Evolutionary conservation across 2,888 invertebrate species (phyloP).

Genomic region (Chorisops tibialis): DNA sequence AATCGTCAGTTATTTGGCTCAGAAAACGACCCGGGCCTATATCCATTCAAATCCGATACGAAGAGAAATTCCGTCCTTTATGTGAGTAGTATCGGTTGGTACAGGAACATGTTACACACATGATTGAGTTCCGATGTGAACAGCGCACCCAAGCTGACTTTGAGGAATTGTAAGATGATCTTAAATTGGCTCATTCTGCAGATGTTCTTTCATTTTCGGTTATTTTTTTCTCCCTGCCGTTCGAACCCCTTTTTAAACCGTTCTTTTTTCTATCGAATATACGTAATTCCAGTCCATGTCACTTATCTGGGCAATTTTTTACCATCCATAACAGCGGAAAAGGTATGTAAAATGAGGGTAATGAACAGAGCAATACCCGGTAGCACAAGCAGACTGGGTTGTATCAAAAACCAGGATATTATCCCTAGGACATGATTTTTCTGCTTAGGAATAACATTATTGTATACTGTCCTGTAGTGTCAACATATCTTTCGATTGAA

Average conservation of each 20-base stretch:
- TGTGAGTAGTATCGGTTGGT: neutral
- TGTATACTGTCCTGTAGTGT: neutral
- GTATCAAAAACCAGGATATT: conserved; percentile 9
- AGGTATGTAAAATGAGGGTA: conserved; percentile 5
- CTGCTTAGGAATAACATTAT: neutral
- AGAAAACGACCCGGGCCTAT: neutral
- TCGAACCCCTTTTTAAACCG: neutral
- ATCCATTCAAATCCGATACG: neutral
- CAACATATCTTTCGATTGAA: conserved; percentile 10
- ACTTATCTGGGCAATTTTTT: conserved; percentile 27
- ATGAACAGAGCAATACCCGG: conserved; percentile 2
- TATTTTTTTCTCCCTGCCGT: too few relatives aligned
- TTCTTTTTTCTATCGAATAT: neutral
- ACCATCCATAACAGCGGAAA: too few relatives aligned
- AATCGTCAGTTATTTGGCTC: neutral
- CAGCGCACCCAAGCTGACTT: neutral
- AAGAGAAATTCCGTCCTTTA: neutral
- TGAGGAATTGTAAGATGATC: conserved; percentile 10
- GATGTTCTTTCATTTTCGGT: conserved; percentile 1
- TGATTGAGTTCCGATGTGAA: conserved; percentile 4
- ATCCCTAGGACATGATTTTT: conserved; percentile 4
- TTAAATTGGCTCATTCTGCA: conserved; percentile 11
- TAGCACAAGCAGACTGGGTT: neutral
- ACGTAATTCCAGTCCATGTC: conserved; percentile 15
- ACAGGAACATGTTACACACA: conserved; percentile 10